Evolutionary conservation across 2,797 vertebrate species (phyloP).

Genomic region (Euthynnus affinis): DNA sequence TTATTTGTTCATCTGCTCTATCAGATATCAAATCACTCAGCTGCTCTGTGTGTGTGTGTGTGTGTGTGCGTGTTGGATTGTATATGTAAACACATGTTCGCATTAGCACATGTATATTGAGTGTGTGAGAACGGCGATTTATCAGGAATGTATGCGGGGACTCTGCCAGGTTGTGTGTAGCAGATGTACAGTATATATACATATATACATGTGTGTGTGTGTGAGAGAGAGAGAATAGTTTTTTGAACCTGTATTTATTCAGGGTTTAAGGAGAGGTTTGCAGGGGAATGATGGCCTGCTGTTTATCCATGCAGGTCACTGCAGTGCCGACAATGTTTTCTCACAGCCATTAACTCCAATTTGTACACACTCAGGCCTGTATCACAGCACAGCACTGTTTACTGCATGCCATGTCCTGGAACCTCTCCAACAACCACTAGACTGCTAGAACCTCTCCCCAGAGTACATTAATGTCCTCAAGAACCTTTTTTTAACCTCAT

Average conservation of each 20-base stretch:
- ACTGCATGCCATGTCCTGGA: conserved; percentile 22
- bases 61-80: conserved; percentile 11
- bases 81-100: conserved; percentile 20
- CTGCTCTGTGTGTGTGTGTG: conserved; percentile 7
- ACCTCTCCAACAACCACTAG: conserved; percentile 28
- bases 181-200: neutral
- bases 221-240: neutral
- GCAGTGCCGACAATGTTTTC: conserved; percentile 30
- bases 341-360: conserved; percentile 48
- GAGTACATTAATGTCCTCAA: conserved; percentile 17
- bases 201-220: neutral
- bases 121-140: conserved; percentile 17
- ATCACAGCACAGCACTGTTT: neutral
- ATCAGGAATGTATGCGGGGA: conserved; percentile 17
- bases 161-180: conserved; percentile 1
- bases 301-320: conserved; percentile 60
- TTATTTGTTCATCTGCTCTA: conserved; percentile 67
- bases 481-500: conserved; percentile 14
- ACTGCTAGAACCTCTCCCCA: conserved; percentile 4
- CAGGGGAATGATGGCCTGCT: conserved; percentile 14
- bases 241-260: conserved; percentile 40
- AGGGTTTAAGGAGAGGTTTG: conserved; percentile 25
- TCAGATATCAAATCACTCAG: conserved; percentile 50
- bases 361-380: conserved; percentile 47
- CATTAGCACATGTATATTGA: neutral